Conservation (phyloP, 2,888 invertebrate genomes). For the Chloromyia formosa region DNA sequence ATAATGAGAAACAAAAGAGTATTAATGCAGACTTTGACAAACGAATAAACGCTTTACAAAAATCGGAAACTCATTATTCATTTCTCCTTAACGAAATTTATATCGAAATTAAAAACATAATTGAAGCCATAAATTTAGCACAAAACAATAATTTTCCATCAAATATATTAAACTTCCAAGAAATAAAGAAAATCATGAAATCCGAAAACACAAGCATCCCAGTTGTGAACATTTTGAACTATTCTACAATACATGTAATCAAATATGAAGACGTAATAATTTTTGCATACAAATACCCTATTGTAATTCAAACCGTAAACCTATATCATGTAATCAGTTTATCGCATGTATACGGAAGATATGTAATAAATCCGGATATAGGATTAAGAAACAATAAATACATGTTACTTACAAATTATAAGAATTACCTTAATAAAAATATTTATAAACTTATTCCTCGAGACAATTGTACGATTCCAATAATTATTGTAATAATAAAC, state of each 20-base stretch:
- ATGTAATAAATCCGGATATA: not conserved
- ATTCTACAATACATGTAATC: not conserved
- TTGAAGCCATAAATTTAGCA: not conserved
- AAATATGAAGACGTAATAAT: not conserved
- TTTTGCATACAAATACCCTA: not conserved
- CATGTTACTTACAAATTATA: not conserved
- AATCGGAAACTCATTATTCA: not conserved
- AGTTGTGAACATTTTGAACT: not conserved
- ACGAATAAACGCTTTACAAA: not conserved
- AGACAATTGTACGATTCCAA: conserved; percentile 15
- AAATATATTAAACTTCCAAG: not conserved
- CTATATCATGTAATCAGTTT: not conserved
- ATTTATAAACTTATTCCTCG: not conserved
- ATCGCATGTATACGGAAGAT: not conserved
- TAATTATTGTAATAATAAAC: not conserved
- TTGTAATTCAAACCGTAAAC: not conserved
- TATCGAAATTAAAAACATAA: not conserved
- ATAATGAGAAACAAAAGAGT: not conserved
- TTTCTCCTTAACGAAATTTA: not conserved
- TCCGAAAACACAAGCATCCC: not conserved
- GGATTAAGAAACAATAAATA: conserved; percentile 1
- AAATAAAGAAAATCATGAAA: not conserved
- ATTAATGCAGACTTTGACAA: not conserved
- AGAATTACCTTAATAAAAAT: not conserved
- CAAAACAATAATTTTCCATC: not conserved